Evolutionary conservation across 2,888 invertebrate species (phyloP).

Genomic region (Conomelus anceps): DNA sequence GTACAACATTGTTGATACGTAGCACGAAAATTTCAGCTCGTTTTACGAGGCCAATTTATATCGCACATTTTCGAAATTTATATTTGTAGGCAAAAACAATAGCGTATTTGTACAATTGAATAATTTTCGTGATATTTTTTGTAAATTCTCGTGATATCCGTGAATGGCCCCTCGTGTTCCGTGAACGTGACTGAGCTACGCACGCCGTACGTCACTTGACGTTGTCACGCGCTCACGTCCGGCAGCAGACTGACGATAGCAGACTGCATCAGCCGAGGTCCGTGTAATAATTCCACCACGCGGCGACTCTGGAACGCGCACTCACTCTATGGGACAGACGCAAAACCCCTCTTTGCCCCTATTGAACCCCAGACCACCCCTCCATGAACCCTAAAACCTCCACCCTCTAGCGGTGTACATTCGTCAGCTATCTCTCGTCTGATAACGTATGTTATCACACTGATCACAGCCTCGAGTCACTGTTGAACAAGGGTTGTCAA

Average conservation of each 20-base stretch:
- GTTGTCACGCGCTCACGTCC: not conserved
- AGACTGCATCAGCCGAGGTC: not conserved
- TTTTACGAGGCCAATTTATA: too few relatives aligned
- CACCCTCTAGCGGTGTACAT: not conserved
- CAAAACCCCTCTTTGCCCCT: not conserved
- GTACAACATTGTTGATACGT: not conserved
- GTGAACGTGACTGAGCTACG: not conserved
- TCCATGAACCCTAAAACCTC: too few relatives aligned
- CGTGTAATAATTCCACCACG: not conserved
- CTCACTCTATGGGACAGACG: not conserved
- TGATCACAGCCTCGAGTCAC: not conserved
- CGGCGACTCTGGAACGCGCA: not conserved
- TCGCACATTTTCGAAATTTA: not conserved
- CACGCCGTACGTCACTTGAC: not conserved
- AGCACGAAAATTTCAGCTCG: not conserved
- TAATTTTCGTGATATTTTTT: not conserved
- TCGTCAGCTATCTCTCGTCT: not conserved
- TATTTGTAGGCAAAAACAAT: not conserved
- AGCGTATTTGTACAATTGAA: too few relatives aligned
- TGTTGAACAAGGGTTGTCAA: not conserved
- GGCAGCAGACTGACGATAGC: not conserved
- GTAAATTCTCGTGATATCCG: not conserved
- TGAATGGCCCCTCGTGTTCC: not conserved
- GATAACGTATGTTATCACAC: not conserved
- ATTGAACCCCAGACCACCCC: too few relatives aligned